Evolutionary conservation across 2,113 vertebrate species (phyloP), one percentile per base, ranked within the genome.

Genomic region (Danionella cerebrum): DNA sequence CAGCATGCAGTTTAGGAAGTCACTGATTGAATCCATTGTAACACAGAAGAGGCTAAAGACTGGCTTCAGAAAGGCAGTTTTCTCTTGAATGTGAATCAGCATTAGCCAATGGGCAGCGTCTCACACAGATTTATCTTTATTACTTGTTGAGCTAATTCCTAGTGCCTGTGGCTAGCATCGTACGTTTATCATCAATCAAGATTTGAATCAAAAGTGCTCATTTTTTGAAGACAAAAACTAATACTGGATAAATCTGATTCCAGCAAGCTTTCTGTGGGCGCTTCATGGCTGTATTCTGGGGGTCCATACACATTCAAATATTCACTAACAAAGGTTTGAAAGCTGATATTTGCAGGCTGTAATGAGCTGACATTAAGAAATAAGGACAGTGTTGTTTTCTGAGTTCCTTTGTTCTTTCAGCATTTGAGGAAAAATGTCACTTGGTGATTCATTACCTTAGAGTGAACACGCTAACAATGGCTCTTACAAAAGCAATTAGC

Each of bases 401-500:
- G 22, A 29, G 38, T 11, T 39, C 19, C 13, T 58, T n/a, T 55
- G 33, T 55, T 38, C 53, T 22, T 27, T 6, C 2, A 42, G 22
- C 8, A 31, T 13, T n/a, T 44, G 24, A 22, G 25, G 54, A 3
- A 41, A 58, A 57, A 16, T 25, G 5, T 55, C 38, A 29, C 22
- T 62, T 45, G 14, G 42, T 36, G 54, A 4, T 4, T 11, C 2
- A 5, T n/a, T 27, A 64, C 65, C 19, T 35, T 67, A 64, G 29
- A 62, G 64, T 60, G 25, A 45, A 51, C n/a, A 35, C 45, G 14
- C 13, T 31, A 21, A 51, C 58, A 47, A 36, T 3, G 18, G 31
- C 38, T 6, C 25, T 62, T 47, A 62, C 55, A 57, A 72, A 62
- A 27, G 45, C 27, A 62, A 71, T 71, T 71, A 65, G 39, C 33